Evolutionary conservation across 1,140 invertebrate genomes (phyloP).

Genomic region (Leptonema lineaticorne): DNA sequence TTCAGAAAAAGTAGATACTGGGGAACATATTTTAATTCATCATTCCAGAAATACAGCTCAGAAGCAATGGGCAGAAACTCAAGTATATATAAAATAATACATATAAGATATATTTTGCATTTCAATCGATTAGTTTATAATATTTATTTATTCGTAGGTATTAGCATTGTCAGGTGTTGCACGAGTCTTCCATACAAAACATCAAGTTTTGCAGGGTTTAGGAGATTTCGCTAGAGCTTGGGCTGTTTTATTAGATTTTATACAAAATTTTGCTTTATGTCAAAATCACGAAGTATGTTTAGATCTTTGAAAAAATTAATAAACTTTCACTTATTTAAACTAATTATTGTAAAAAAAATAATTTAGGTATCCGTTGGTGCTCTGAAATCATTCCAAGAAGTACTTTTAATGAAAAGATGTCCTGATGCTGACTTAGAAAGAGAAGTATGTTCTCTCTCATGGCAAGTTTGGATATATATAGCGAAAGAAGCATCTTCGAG

Average conservation of each 20-base stretch:
- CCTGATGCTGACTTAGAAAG: slow-evolving; percentile 39
- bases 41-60: slow-evolving; percentile 98
- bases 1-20: slow-evolving; percentile 88
- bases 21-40: slow-evolving; percentile 95
- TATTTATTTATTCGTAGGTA: slow-evolving; percentile 52
- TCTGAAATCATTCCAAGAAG: slow-evolving; percentile 94
- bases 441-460: slow-evolving; percentile 51
- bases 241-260: slow-evolving; percentile 89
- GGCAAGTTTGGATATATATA: slow-evolving; percentile 52
- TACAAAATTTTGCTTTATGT: slow-evolving; percentile 87
- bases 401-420: slow-evolving; percentile 60
- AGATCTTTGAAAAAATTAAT: too few species aligned
- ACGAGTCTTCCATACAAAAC: slow-evolving; percentile 84
- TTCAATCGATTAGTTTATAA: too few species aligned
- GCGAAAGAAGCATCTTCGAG: slow-evolving; percentile 42
- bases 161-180: slow-evolving; percentile 65
- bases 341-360: too few species aligned
- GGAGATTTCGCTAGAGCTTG: slow-evolving; percentile 92
- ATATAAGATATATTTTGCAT: too few species aligned
- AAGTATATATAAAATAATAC: too few species aligned
- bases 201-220: slow-evolving; percentile 78
- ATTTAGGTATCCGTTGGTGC: slow-evolving; percentile 86
- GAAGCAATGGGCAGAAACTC: slow-evolving; percentile 99
- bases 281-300: slow-evolving; percentile 84
- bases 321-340: too few species aligned